phyloP scores from a whole-genome alignment of 2,888 invertebrate species.

The Serripes groenlandicus region DNA sequence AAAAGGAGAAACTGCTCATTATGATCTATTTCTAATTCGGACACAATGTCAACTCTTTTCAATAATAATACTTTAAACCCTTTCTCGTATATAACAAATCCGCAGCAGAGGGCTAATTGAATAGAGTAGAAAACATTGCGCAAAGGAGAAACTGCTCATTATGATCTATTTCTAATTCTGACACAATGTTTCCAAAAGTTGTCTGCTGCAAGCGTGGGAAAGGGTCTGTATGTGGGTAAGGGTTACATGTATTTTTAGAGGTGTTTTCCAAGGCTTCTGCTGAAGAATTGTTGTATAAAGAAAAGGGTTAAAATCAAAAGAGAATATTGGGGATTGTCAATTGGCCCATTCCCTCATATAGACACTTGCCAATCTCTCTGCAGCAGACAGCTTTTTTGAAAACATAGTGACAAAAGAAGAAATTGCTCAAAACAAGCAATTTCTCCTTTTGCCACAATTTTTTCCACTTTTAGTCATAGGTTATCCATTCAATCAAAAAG shows the following conservation, averaged over 20 bases:
- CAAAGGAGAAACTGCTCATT: background rate
- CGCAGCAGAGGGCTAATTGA: too few species aligned
- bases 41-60: background rate
- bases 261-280: background rate
- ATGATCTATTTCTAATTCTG: background rate
- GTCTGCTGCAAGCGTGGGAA: background rate
- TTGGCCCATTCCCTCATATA: background rate
- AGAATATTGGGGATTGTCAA: background rate
- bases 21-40: background rate
- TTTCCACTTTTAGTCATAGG: background rate
- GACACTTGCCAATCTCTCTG: background rate
- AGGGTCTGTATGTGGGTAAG: background rate
- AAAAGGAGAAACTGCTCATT: background rate
- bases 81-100: background rate
- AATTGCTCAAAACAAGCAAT: background rate
- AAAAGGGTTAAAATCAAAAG: background rate
- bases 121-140: background rate
- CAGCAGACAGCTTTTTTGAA: background rate
- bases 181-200: background rate
- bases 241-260: background rate
- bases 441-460: background rate
- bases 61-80: background rate
- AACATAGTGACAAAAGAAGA: background rate
- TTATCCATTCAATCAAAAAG: background rate
- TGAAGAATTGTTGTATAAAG: background rate